Conservation (phyloP, 1,140 invertebrate species). For the Leptoteleia sp. region DNA sequence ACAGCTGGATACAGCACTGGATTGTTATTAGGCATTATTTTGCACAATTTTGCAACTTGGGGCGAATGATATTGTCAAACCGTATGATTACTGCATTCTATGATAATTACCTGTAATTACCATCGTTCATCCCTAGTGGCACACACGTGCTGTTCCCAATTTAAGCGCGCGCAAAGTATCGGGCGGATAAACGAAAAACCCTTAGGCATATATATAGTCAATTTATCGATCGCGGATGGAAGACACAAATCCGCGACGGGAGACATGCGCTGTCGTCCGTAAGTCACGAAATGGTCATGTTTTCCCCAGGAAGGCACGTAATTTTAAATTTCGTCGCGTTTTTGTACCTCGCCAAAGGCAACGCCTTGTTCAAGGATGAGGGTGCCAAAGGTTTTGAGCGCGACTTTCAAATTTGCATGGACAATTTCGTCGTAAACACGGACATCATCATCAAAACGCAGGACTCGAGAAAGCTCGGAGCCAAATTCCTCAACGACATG, state of each 20-base stretch:
- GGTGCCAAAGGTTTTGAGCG: slow-evolving; percentile 67
- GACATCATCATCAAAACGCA: slow-evolving; percentile 95
- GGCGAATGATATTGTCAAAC: too few relatives aligned
- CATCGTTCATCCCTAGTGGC: too few relatives aligned
- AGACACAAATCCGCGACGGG: slow-evolving; percentile 1
- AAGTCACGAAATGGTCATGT: slow-evolving; percentile 69
- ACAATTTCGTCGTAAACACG: slow-evolving; percentile 91
- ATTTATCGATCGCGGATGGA: slow-evolving; percentile 58
- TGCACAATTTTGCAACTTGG: too few relatives aligned
- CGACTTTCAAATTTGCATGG: slow-evolving; percentile 77
- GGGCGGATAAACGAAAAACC: background rate
- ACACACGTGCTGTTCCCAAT: too few relatives aligned
- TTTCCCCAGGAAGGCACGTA: slow-evolving; percentile 67
- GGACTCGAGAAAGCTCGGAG: slow-evolving; percentile 92
- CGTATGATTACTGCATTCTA: too few relatives aligned
- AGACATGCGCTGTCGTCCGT: slow-evolving; percentile 50
- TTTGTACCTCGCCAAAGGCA: slow-evolving; percentile 65
- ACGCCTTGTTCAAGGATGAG: slow-evolving; percentile 58
- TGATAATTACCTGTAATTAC: too few relatives aligned
- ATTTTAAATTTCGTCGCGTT: slow-evolving; percentile 71
- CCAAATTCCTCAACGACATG: slow-evolving; percentile 92
- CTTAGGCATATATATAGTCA: slow-evolving; percentile 5
- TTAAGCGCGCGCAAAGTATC: background rate
- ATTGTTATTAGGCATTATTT: too few relatives aligned
- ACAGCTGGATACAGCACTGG: too few relatives aligned